A percentile compares a stretch with the other conserved stretches of the same genome.
phyloP scores from a whole-genome alignment of 1,140 invertebrate species.

The Drosophila santomea region DNA sequence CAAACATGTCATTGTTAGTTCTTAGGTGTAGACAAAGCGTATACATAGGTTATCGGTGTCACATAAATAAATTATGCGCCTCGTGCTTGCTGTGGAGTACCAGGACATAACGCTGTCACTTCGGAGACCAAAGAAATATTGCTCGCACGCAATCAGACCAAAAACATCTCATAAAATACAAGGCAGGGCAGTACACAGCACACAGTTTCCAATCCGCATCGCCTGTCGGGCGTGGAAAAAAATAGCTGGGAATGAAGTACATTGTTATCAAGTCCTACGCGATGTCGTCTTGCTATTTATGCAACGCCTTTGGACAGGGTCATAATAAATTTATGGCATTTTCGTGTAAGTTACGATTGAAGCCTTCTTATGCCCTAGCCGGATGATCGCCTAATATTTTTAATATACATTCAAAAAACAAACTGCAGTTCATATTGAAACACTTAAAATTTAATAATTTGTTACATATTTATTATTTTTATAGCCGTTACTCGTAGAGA shows the following conservation, averaged over 20 bases:
- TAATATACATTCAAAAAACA: background rate
- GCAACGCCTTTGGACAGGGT: constrained; percentile 26
- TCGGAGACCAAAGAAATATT: constrained; percentile 47
- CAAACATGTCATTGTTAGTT: constrained; percentile 17
- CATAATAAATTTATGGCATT: constrained; percentile 51
- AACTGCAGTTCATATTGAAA: background rate
- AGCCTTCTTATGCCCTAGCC: constrained; percentile 7
- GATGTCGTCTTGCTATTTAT: constrained; percentile 28
- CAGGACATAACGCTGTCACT: constrained; percentile 18
- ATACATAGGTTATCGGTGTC: constrained; percentile 47
- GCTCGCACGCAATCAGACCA: constrained; percentile 53
- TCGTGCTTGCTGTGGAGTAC: background rate
- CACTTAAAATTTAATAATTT: background rate
- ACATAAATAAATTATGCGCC: constrained; percentile 52
- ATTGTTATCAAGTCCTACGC: constrained; percentile 61
- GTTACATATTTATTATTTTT: no score
- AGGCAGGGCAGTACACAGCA: constrained; percentile 15
- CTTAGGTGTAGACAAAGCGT: constrained; percentile 16
- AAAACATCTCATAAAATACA: constrained; percentile 54
- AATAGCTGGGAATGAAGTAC: constrained; percentile 32
- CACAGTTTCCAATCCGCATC: constrained; percentile 4
- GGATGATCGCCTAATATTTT: constrained; percentile 20
- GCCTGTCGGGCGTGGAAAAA: constrained; percentile 8
- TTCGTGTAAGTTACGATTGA: constrained; percentile 20
- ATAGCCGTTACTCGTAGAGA: no score